Evolutionary conservation across 1,140 invertebrate species (phyloP), one percentile per base, ranked within the genome.

Genomic region (Metaphire vulgaris): DNA sequence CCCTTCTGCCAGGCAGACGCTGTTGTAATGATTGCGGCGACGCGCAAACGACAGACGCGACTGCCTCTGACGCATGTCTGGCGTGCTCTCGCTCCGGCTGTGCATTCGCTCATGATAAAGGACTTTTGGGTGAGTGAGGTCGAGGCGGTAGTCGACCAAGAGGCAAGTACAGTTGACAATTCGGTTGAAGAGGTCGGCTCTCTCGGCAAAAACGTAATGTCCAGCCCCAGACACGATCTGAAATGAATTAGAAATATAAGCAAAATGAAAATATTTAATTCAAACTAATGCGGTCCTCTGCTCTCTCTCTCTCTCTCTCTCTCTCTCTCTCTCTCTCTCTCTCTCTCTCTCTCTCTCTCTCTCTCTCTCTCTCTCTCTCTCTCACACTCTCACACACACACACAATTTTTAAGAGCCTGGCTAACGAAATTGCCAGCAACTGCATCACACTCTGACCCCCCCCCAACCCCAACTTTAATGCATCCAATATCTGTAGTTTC

Each of bases 141-240:
- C 73, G 26, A 74, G 65, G 31, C 69, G 65, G 14, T 81, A 69
- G 76, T 89, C 88, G 15, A 83, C 84, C 31, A 80, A 76, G 21
- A 82, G 79, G 26, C 94, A 95, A 34, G 93, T 91, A 81, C 92
- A 90, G 56, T 89, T 83, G 14, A 97, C 91, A 69, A 92, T 89
- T 81, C 91, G 89, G 86, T 98, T 97, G 85, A 99, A 99, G 68
- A 90, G 86, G 56, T 94, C 91, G 65, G 91, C 90, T 84, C 92
- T 92, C 82, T 98, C 96, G 1, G 95, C 92, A 86, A 98, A 98
- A 14, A 98, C 91, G 86, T 98, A 96, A 87, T 98, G 96, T 2
- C 96, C 96, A 33, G 96, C 95, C 74, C 94, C 94, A 76, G 90
- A 89, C 71, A 98, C 92, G 0, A 95, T 89, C 93, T 97, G 82